Evolutionary conservation across 2,888 invertebrate species (phyloP), one percentile per base, ranked within the genome.

Genomic region (Volucella bombylans): DNA sequence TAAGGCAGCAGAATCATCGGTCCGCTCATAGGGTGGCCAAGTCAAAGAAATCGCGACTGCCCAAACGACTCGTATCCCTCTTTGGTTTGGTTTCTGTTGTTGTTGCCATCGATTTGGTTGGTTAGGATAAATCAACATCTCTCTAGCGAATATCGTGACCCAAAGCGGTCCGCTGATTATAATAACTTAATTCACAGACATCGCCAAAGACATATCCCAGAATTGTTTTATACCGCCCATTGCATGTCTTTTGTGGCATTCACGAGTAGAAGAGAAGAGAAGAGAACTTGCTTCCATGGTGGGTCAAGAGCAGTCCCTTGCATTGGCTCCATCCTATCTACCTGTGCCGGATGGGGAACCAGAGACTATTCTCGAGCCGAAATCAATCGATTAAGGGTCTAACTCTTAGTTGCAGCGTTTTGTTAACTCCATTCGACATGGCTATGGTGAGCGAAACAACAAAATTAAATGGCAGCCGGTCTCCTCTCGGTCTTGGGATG

Each of bases 141-240:
- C 68, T 64, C 43, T 55, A 23, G 55, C 73, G 76, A 80, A 85
- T 77, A 85, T 81, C 85, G 85, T 85, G 81, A 85, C 85, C 85
- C 85, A 85, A 85, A 85, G 85, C 81, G 72, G 85, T 76, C 76
- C 67, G 67, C 76, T 85, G 85, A 85, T 85, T 81, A 85, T 81
- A 85, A 85, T 85, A 85, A 81, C 85, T 85, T 85, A 85, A 85
- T 85, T 85, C 85, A 77, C 76, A 72, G 85, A 81, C 85, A 72
- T 81, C 76, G 76, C 81, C 81, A 71, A 71, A 76, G 83, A 80
- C 69, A 79, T 71, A 85, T 80, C 67, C 80, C 83, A 72, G 76
- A 72, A 85, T 80, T 80, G 83, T 79, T 79, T 79, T 69, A 79
- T 79, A 74, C 83, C 80, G 74, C 69, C 74, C 65, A 69, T 71